Conservation (phyloP, 2,888 invertebrate genomes). For the Autographa gamma region DNA sequence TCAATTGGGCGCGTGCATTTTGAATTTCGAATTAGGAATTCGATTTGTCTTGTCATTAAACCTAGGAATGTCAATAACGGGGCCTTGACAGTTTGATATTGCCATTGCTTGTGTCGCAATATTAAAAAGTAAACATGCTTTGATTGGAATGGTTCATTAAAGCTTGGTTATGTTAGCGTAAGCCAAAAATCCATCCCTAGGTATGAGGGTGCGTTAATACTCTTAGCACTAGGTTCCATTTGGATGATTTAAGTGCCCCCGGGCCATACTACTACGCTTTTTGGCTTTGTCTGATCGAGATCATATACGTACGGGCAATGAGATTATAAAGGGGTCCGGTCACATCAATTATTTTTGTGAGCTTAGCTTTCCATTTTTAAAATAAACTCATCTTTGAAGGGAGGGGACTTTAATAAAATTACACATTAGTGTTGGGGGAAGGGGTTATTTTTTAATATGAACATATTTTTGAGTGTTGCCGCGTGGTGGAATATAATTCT, state of each 20-base stretch:
- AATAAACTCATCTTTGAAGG: slow-evolving; percentile 76
- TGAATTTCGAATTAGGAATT: slow-evolving; percentile 38
- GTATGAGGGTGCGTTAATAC: slow-evolving; percentile 31
- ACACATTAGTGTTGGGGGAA: slow-evolving; percentile 53
- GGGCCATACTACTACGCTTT: slow-evolving; percentile 34
- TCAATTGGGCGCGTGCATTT: slow-evolving; percentile 27
- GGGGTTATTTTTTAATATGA: slow-evolving; percentile 46
- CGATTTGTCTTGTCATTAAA: slow-evolving; percentile 33
- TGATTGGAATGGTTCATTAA: slow-evolving; percentile 14
- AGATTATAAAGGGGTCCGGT: slow-evolving; percentile 80
- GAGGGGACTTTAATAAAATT: slow-evolving; percentile 81
- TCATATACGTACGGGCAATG: slow-evolving; percentile 58
- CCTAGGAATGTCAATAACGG: slow-evolving; percentile 35
- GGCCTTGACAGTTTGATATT: slow-evolving; percentile 12
- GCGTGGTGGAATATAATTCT: neutral
- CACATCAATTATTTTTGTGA: slow-evolving; percentile 85
- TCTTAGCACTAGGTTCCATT: slow-evolving; percentile 46
- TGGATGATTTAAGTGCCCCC: slow-evolving; percentile 38
- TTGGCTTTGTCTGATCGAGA: slow-evolving; percentile 45
- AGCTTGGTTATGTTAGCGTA: slow-evolving; percentile 20
- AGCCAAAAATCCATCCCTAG: slow-evolving; percentile 32
- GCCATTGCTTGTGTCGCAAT: slow-evolving; percentile 12
- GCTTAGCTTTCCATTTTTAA: slow-evolving; percentile 84
- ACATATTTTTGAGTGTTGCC: slow-evolving; percentile 27
- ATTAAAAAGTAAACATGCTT: slow-evolving; percentile 19